A percentile compares a stretch with the other conserved stretches of the same genome.
Conservation (phyloP, 2,888 invertebrate species). For the Drosophila percnosoma region DNA sequence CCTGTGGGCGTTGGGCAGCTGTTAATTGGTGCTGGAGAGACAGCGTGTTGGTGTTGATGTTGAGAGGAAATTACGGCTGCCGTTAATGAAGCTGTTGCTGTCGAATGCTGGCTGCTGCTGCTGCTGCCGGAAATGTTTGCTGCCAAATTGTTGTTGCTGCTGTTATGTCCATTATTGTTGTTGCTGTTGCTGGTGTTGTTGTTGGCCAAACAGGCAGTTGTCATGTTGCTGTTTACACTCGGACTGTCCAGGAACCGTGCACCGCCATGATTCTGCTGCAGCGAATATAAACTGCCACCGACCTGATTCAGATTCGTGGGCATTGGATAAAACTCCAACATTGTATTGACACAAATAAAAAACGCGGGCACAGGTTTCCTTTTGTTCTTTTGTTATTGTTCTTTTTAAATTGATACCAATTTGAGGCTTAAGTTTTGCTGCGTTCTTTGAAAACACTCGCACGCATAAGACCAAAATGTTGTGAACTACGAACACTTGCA, state of each 20-base stretch:
- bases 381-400: background rate
- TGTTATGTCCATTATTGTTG: constrained; percentile 46
- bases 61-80: constrained; percentile 67
- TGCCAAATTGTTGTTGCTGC: constrained; percentile 55
- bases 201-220: constrained; percentile 52
- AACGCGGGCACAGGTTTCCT: constrained; percentile 15
- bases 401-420: background rate
- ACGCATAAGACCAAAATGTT: constrained; percentile 9
- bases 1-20: constrained; percentile 77
- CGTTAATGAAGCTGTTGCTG: constrained; percentile 79
- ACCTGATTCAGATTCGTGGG: constrained; percentile 84
- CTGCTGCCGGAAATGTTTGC: constrained; percentile 67
- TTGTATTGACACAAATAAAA: constrained; percentile 60
- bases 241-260: constrained; percentile 83
- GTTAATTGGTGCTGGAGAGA: constrained; percentile 70
- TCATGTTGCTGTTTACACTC: constrained; percentile 59
- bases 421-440: background rate
- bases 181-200: constrained; percentile 51
- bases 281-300: constrained; percentile 81
- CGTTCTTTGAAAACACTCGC: constrained; percentile 1
- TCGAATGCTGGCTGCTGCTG: constrained; percentile 50
- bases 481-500: constrained; percentile 10
- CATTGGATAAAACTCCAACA: constrained; percentile 85
- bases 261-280: constrained; percentile 81
- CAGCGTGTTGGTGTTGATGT: constrained; percentile 59